Evolutionary conservation across 2,113 vertebrate genomes (phyloP), one percentile per base, ranked within the genome.

Genomic region (Lethenteron reissneri): DNA sequence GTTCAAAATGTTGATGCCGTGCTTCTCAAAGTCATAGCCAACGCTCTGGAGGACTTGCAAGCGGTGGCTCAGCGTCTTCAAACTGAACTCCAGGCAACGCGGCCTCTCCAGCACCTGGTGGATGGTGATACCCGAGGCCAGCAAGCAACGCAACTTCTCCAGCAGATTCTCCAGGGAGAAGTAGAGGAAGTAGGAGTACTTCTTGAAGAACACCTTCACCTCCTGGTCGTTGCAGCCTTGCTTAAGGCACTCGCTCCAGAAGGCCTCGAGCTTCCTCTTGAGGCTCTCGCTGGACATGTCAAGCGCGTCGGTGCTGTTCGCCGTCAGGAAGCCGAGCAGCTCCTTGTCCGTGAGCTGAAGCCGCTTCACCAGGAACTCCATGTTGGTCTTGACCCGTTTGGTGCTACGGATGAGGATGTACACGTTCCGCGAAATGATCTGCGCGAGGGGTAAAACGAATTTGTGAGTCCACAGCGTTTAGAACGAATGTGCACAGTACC

Each of bases 351-450:
- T 81, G 69, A 87, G 72, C 10, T 69, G 74, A 57, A 89, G 79
- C 14, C 75, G 72, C 2, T 62, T 25, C 74, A 75, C 79, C 12
- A 90, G 76, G 74, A 80, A 78, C 2, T 83, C 70, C 19, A 82
- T 75, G 73, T 84, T 89, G 57, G 75, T 56, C 74, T 71, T 78
- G 11, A 87, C 75, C 68, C 85, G 80, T 71, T 82, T 86, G 2
- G 77, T 85, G 79, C 82, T 90, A 72, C 80, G 80, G 71, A 81
- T 82, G 19, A 89, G 79, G 73, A 88, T 78, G 71, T 86, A 88
- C 56, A 77, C 71, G 72, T 88, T 87, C 79, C 75, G 84, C 15
- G 78, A 83, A 76, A 89, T 79, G 69, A 84, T 69, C 1, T 69
- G 74, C 73, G 78, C 82, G 41, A 41, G 41, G 41, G 41, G 41